These are phyloP conservation scores for Canis aureus DNA, from an alignment of 2,113 vertebrate species.

Conservation along the genomic window DNA sequence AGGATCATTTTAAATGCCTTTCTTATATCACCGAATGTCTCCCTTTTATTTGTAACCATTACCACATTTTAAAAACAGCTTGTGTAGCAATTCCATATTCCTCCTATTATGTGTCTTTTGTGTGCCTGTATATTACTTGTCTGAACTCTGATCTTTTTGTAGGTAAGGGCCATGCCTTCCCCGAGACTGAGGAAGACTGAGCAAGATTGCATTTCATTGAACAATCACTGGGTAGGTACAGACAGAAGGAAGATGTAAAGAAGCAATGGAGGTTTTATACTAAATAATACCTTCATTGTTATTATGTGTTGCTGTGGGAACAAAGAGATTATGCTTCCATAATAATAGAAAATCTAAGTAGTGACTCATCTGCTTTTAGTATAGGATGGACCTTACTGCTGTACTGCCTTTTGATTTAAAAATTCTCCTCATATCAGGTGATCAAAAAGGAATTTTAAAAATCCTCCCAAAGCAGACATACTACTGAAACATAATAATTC, in stretches of 20 bases:
- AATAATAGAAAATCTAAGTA: background rate
- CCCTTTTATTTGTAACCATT: background rate
- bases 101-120: background rate
- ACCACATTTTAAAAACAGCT: background rate
- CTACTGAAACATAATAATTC: background rate
- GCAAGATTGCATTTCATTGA: background rate
- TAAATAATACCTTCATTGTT: constrained; percentile 32
- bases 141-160: background rate
- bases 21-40: background rate
- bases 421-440: background rate
- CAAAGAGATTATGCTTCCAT: background rate
- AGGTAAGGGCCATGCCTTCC: background rate
- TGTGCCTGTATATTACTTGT: background rate
- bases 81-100: background rate
- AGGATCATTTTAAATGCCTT: background rate
- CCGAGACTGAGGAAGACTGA: background rate
- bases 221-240: background rate
- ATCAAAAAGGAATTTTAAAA: constrained; percentile 15
- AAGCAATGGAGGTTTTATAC: background rate
- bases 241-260: background rate
- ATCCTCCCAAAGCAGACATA: background rate
- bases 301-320: constrained; percentile 28
- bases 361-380: background rate
- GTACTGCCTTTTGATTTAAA: background rate
- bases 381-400: background rate